Percentiles rank a stretch among this genome's conserved stretches.
These are phyloP conservation scores for Stegostoma tigrinum DNA, from an alignment of 2,113 vertebrate genomes.

Conservation along the genomic window DNA sequence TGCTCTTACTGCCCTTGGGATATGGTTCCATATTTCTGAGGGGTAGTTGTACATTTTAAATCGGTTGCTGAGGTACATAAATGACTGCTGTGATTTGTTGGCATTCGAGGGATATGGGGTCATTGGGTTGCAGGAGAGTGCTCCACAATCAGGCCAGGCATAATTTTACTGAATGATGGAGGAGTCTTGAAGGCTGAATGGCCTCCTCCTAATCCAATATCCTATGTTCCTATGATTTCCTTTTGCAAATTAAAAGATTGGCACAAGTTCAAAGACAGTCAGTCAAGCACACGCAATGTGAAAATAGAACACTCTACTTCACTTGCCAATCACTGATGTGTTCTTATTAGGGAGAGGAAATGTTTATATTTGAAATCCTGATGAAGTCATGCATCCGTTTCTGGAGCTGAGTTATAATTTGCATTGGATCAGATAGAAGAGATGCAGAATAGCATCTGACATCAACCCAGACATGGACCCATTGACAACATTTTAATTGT, in stretches of 20 bases:
- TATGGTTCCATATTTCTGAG: background rate
- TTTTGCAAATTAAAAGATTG: background rate
- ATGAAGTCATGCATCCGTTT: background rate
- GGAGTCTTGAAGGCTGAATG: no score
- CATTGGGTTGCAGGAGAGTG: no score
- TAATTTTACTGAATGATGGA: no score
- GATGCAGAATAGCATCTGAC: background rate
- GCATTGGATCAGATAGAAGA: background rate
- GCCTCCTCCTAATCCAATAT: no score
- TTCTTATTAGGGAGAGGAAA: background rate
- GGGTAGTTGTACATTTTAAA: background rate
- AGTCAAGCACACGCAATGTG: background rate
- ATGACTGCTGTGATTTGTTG: background rate
- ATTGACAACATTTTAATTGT: background rate
- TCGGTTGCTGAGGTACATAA: background rate
- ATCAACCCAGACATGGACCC: background rate
- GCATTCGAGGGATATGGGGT: no score
- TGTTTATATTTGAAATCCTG: background rate
- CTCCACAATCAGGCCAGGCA: no score
- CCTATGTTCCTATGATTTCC: background rate
- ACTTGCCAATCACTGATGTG: background rate
- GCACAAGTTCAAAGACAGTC: background rate
- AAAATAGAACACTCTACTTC: background rate
- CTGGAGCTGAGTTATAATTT: background rate
- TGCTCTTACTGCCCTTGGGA: background rate